Conservation (phyloP, 1,140 invertebrate species). For the Philotrypesis tridentata region DNA sequence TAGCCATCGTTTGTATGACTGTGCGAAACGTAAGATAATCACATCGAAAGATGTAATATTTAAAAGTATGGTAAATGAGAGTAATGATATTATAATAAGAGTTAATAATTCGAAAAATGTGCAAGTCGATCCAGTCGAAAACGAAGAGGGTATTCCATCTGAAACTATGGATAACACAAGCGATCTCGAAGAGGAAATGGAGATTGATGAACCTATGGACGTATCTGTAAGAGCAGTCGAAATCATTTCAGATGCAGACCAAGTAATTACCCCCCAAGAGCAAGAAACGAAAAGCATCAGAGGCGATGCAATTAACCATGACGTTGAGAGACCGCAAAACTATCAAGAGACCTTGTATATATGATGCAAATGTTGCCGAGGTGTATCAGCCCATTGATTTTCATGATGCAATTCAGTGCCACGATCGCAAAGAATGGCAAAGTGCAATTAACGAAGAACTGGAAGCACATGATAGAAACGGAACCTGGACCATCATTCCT, state of each 20-base stretch:
- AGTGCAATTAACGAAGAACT: conserved; percentile 60
- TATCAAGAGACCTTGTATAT: conserved; percentile 4
- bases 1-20: conserved; percentile 3
- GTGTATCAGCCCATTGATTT: background rate
- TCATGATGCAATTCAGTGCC: conserved; percentile 37
- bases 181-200: background rate
- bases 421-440: conserved; percentile 45
- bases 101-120: background rate
- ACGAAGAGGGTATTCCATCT: background rate
- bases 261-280: background rate
- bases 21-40: background rate
- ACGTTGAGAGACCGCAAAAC: background rate
- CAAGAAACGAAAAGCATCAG: background rate
- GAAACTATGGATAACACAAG: background rate
- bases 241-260: background rate
- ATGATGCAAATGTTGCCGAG: background rate
- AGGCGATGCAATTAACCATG: background rate
- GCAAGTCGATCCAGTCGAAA: background rate
- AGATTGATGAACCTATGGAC: background rate
- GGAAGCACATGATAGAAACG: conserved; percentile 53
- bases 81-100: background rate
- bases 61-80: background rate
- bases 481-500: conserved; percentile 58
- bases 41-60: conserved; percentile 2
- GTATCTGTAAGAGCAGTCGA: background rate